Base-by-base conservation (phyloP, 2,888 invertebrate genomes). In the Linnaemya tessellans region DNA sequence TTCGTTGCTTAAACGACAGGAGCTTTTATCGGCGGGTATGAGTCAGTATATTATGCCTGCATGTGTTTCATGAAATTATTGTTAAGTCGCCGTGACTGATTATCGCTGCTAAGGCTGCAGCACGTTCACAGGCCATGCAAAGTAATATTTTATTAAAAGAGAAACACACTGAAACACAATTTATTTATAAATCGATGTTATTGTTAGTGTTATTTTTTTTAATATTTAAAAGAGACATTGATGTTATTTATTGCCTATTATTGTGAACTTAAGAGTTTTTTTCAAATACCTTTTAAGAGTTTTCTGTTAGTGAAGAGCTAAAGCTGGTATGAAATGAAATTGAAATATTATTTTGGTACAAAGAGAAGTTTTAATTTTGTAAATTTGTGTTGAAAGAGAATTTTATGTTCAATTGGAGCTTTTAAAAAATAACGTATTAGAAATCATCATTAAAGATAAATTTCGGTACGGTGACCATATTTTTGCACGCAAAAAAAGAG, bases 1-100 rank as follows among this genome's bases (percentile, higher is more conserved):
- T 67, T 67, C 49, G 58, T 67, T 56, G 30, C 38, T 54, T 4
- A 46, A 70, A 82, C 81, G 81, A 81, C 75, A 82, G 81, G 81
- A 82, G 67, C 56, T 60, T 60, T 38, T 15, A 5, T 22, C 49
- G 38, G 18, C 22, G 10, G 41, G 0, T 49, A 82, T 82, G 70
- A 77, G 54, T 82, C 81, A 75, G 54, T 20, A 8, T 58, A 20
- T 43, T 51, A 25, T 20, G 15, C 18, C 10, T 46, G 43, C 46
- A 11, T 20, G 30, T 18, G 46, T 65, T 11, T 5, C 22, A 64
- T 11, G 25, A 58, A 43, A n/a, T n/a, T 30, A 58, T n/a, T n/a
- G 9, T 20, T 51, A 46, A 54, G 15, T 38, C 22, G 8, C 18
- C 51, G 58, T 67, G 74, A 74, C 67, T 80, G 56, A 80, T 73